These are phyloP conservation scores for Drosophila eugracilis DNA, from an alignment of 1,140 invertebrate genomes.

Conservation along the genomic window DNA sequence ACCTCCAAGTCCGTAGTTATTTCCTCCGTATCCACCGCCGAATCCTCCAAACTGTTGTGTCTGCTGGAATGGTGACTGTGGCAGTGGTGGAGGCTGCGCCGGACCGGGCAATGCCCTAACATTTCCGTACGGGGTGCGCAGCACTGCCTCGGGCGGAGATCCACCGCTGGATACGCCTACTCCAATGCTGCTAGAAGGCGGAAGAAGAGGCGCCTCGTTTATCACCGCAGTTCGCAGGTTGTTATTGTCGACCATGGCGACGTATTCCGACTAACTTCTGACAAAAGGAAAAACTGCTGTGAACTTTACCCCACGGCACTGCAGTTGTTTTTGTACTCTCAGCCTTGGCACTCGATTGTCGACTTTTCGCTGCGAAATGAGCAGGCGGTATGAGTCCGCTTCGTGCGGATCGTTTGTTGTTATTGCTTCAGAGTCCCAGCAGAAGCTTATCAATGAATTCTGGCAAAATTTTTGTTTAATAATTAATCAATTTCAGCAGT, in stretches of 20 bases:
- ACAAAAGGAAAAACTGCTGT: conserved; percentile 38
- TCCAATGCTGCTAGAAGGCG: conserved; percentile 31
- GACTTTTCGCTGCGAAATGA: not conserved
- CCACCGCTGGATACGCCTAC: conserved; percentile 22
- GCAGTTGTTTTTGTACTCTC: conserved; percentile 10
- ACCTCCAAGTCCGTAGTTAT: conserved; percentile 40
- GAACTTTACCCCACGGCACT: conserved; percentile 64
- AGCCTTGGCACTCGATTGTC: not conserved
- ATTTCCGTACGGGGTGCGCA: conserved; percentile 75
- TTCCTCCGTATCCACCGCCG: conserved; percentile 36
- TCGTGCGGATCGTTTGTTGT: not conserved
- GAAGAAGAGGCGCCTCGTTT: conserved; percentile 64
- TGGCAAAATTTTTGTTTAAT: conserved; percentile 4
- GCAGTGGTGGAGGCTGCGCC: conserved; percentile 70
- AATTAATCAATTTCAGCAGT: conserved; percentile 8
- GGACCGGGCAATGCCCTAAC: conserved; percentile 59
- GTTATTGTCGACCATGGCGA: conserved; percentile 66
- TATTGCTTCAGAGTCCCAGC: not conserved
- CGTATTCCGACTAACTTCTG: conserved; percentile 23
- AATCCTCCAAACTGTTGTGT: conserved; percentile 44
- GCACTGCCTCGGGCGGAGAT: conserved; percentile 37
- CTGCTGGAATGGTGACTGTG: conserved; percentile 63
- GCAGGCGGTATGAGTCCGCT: not conserved
- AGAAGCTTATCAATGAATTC: not conserved
- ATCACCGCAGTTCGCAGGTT: conserved; percentile 76